Conservation (phyloP, 2,797 vertebrate genomes). For the Gymnothorax javanicus region DNA sequence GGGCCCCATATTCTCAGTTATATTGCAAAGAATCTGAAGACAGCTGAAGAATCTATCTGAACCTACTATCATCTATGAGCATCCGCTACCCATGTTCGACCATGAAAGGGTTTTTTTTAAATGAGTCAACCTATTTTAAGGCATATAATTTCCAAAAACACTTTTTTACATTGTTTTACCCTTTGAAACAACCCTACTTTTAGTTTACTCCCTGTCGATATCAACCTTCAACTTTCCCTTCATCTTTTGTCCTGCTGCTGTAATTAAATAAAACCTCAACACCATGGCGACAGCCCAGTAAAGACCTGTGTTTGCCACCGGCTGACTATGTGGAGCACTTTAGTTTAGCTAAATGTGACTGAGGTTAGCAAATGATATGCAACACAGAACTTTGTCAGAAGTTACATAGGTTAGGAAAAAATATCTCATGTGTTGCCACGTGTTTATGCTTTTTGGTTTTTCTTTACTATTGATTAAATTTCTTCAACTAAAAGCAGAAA, state of each 20-base stretch:
- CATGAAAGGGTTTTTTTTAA: too few relatives aligned
- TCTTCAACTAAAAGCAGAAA: background rate
- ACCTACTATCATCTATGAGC: too few relatives aligned
- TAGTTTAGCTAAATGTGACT: background rate
- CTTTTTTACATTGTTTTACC: too few relatives aligned
- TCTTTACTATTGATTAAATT: background rate
- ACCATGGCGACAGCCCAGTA: background rate
- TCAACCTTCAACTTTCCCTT: background rate
- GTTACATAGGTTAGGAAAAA: background rate
- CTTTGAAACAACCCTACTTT: background rate
- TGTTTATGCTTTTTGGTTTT: background rate
- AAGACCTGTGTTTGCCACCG: background rate
- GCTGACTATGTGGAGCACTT: background rate
- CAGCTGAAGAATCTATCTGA: too few relatives aligned
- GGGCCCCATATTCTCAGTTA: too few relatives aligned
- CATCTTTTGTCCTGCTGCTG: background rate
- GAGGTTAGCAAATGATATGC: background rate
- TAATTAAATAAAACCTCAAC: background rate
- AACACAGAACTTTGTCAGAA: background rate
- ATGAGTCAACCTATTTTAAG: too few relatives aligned
- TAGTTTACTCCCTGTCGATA: slow-evolving; percentile 27
- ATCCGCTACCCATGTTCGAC: too few relatives aligned
- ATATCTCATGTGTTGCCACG: background rate
- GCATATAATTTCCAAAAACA: too few relatives aligned
- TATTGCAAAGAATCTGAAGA: too few relatives aligned